phyloP scores from a whole-genome alignment of 53 echinoderm and acorn worm genomes.

The Mesocentrotus franciscanus region DNA sequence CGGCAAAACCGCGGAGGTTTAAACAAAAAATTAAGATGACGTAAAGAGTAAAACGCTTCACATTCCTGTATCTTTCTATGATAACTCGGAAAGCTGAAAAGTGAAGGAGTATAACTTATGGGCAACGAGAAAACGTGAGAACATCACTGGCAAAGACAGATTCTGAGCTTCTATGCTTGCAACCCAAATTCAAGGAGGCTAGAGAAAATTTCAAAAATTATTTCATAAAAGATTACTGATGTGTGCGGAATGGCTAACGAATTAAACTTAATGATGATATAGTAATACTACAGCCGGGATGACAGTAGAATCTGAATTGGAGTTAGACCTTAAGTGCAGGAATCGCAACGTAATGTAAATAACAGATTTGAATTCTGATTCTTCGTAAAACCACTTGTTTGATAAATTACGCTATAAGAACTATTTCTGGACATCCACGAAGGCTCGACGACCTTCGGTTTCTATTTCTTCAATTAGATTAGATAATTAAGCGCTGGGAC shows the following conservation, averaged over 20 bases:
- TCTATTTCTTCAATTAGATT: not conserved
- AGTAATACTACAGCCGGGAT: not conserved
- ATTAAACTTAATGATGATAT: not conserved
- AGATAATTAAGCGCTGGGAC: not conserved
- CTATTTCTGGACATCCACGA: not conserved
- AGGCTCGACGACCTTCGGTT: not conserved
- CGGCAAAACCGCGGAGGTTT: too few species aligned
- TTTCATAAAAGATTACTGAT: not conserved
- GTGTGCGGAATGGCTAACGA: not conserved
- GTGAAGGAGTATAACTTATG: not conserved
- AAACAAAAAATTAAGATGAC: too few species aligned
- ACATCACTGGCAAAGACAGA: not conserved
- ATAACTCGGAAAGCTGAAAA: too few species aligned
- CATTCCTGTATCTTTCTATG: too few species aligned
- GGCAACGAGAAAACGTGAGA: not conserved
- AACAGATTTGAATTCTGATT: not conserved
- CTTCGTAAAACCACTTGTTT: constrained; percentile 26
- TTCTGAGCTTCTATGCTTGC: not conserved
- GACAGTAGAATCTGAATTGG: not conserved
- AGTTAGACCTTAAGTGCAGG: not conserved
- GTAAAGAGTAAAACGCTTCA: too few species aligned
- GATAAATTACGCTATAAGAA: not conserved
- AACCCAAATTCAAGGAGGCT: not conserved
- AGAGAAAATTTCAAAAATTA: not conserved
- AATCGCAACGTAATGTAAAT: not conserved